Evolutionary conservation across 2,113 vertebrate species (phyloP).

Genomic region (Galbula dea): DNA sequence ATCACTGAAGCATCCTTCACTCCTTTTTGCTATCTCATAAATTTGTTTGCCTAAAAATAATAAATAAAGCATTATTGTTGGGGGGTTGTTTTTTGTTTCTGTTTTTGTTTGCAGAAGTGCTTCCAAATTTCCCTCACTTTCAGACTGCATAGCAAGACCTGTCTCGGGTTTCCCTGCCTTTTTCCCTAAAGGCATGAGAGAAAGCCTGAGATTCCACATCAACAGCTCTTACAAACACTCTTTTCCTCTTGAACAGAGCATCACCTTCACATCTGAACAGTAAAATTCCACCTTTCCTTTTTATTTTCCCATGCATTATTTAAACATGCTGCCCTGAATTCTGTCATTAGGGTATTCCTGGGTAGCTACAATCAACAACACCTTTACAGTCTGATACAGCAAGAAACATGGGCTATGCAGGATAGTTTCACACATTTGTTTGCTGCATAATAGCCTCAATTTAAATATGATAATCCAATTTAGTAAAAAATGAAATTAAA

Average conservation of each 20-base stretch:
- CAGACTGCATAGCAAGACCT: neutral
- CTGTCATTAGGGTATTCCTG: constrained; percentile 22
- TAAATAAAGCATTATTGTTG: neutral
- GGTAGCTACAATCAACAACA: constrained; percentile 31
- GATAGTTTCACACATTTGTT: constrained; percentile 53
- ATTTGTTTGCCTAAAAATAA: neutral
- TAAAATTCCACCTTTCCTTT: constrained; percentile 53
- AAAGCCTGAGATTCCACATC: constrained; percentile 7
- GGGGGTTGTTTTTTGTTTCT: neutral
- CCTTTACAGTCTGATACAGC: neutral
- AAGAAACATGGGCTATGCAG: constrained; percentile 27
- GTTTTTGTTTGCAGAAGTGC: neutral
- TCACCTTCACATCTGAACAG: constrained; percentile 28
- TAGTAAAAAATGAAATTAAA: constrained; percentile 70
- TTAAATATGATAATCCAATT: constrained; percentile 77
- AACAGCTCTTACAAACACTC: neutral
- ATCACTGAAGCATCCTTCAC: neutral
- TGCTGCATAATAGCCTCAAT: constrained; percentile 28
- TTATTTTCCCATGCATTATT: constrained; percentile 66
- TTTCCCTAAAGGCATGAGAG: neutral
- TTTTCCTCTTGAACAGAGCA: constrained; percentile 12
- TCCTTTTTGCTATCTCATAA: neutral
- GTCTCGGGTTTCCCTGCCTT: neutral
- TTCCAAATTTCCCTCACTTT: neutral
- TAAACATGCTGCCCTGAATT: constrained; percentile 55